A percentile compares a stretch with the other conserved stretches of the same genome.
phyloP scores from a whole-genome alignment of 2,888 invertebrate species.

The Agonopterix heracliana region DNA sequence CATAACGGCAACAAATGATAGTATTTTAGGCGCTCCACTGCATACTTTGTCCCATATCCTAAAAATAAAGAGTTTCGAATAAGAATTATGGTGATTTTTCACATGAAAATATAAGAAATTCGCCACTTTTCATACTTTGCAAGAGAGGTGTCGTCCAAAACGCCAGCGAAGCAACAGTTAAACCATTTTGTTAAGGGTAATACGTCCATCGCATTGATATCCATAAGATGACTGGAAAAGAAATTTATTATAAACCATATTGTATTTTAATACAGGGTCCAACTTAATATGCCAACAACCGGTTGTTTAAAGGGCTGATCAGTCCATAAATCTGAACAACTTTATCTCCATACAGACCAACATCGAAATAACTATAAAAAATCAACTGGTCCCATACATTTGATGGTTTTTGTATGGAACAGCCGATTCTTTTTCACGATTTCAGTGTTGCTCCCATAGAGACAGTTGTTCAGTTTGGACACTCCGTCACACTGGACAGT shows the following conservation, averaged over 20 bases:
- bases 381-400: too few species aligned
- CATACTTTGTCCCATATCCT: conserved; percentile 94
- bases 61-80: conserved; percentile 25
- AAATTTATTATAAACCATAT: conserved; percentile 4
- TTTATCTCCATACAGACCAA: too few species aligned
- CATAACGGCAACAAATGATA: conserved; percentile 86
- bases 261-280: too few species aligned
- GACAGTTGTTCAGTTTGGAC: too few species aligned
- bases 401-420: too few species aligned
- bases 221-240: conserved; percentile 78
- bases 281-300: too few species aligned
- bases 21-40: conserved; percentile 88
- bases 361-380: too few species aligned
- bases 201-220: conserved; percentile 77
- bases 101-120: background rate
- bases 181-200: conserved; percentile 88
- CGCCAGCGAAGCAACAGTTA: conserved; percentile 87
- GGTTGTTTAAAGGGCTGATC: too few species aligned
- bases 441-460: too few species aligned
- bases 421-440: too few species aligned
- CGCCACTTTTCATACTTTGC: conserved; percentile 76
- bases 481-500: too few species aligned
- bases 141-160: conserved; percentile 85
- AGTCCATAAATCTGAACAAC: too few species aligned
- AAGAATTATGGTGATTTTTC: background rate